phyloP scores from a whole-genome alignment of 2,113 vertebrate species.

The Bucco capensis region DNA sequence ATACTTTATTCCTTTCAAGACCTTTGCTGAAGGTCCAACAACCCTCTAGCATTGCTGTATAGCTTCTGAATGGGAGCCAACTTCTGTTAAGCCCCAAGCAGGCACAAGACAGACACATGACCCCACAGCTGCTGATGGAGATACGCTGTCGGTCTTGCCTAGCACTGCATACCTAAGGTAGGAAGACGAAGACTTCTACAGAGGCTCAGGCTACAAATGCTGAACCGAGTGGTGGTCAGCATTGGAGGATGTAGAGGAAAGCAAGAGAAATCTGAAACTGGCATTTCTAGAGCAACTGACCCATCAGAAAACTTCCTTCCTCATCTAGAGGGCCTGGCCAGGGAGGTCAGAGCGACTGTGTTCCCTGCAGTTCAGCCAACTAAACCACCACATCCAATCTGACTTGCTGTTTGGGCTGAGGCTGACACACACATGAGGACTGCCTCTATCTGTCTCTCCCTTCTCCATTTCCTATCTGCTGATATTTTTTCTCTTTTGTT shows the following conservation, averaged over 20 bases:
- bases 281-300: neutral
- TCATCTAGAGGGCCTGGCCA: neutral
- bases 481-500: neutral
- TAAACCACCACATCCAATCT: accelerated
- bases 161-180: accelerated
- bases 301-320: neutral
- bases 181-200: neutral
- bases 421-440: accelerated
- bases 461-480: neutral
- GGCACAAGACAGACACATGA: accelerated
- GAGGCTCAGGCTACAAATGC: neutral
- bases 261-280: neutral
- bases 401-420: neutral
- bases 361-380: neutral
- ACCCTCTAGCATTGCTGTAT: neutral
- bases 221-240: too few species aligned
- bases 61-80: neutral
- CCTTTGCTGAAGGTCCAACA: neutral
- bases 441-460: accelerated
- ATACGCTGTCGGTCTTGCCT: accelerated
- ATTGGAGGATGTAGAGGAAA: neutral
- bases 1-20: neutral
- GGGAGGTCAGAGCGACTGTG: neutral
- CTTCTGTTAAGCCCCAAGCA: accelerated
- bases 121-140: neutral